These are phyloP conservation scores for Parazoanthus swiftii DNA, from an alignment of 92 coral and sea anemone genomes.

Conservation along the genomic window DNA sequence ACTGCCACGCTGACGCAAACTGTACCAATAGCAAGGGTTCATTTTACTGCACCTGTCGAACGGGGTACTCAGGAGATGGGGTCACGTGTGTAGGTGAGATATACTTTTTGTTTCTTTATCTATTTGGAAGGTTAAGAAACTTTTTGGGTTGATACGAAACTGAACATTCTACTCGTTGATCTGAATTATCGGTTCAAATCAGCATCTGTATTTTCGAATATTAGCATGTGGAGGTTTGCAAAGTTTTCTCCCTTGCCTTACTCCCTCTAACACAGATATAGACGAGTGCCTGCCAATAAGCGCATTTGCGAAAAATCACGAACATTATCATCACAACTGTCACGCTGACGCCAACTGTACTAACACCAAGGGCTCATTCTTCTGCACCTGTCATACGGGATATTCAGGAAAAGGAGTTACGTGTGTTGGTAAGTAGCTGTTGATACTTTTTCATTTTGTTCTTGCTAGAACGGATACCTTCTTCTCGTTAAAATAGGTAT, in stretches of 20 bases:
- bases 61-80: conserved; percentile 84
- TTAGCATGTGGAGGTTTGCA: no score
- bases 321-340: conserved; percentile 64
- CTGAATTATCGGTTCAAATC: no score
- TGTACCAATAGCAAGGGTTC: conserved; percentile 89
- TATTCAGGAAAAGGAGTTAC: conserved; percentile 73
- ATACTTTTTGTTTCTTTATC: background rate
- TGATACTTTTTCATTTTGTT: background rate
- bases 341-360: conserved; percentile 74
- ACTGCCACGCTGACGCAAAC: conserved; percentile 78
- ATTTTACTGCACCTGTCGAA: conserved; percentile 82
- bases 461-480: background rate
- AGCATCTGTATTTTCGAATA: no score
- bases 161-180: no score
- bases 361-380: conserved; percentile 84
- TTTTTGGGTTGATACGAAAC: no score
- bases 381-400: conserved; percentile 79
- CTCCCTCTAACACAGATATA: background rate
- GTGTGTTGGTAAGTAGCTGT: conserved; percentile 53
- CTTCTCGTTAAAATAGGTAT: no score
- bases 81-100: conserved; percentile 71
- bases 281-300: conserved; percentile 10
- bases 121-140: no score
- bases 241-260: background rate
- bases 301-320: conserved; percentile 24